Conservation (phyloP, 2,888 invertebrate genomes). For the Allygus modestus region DNA sequence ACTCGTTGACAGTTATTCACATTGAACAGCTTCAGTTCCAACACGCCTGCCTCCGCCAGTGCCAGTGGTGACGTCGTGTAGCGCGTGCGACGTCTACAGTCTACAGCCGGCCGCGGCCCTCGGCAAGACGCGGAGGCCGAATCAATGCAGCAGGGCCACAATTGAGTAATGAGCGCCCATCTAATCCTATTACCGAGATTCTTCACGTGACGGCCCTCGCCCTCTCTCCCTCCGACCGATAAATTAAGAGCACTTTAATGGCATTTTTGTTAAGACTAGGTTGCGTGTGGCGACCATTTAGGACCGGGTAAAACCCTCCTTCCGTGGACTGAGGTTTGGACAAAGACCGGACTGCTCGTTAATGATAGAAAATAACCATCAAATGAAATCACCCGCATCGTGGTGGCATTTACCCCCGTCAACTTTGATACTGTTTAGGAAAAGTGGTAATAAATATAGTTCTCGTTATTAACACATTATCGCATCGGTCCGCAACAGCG, state of each 20-base stretch:
- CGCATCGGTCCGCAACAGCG: too few species aligned
- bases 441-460: not conserved
- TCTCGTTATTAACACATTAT: too few species aligned
- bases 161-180: conserved; percentile 57
- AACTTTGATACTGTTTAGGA: not conserved
- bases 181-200: conserved; percentile 58
- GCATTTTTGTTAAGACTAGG: conserved; percentile 46
- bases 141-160: conserved; percentile 48
- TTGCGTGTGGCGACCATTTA: conserved; percentile 38
- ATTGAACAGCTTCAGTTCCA: too few species aligned
- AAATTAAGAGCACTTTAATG: conserved; percentile 54
- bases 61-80: not conserved
- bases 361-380: conserved; percentile 5
- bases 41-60: not conserved
- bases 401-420: not conserved
- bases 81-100: not conserved
- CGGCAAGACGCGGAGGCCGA: conserved; percentile 31
- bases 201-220: conserved; percentile 18
- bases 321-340: not conserved
- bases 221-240: conserved; percentile 25
- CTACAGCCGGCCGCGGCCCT: not conserved
- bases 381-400: conserved; percentile 19
- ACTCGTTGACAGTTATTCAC: too few species aligned
- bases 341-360: not conserved
- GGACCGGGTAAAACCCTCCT: not conserved